Evolutionary conservation across 2,888 invertebrate species (phyloP), one percentile per base, ranked within the genome.

Genomic region (Cataglyphis cursor): DNA sequence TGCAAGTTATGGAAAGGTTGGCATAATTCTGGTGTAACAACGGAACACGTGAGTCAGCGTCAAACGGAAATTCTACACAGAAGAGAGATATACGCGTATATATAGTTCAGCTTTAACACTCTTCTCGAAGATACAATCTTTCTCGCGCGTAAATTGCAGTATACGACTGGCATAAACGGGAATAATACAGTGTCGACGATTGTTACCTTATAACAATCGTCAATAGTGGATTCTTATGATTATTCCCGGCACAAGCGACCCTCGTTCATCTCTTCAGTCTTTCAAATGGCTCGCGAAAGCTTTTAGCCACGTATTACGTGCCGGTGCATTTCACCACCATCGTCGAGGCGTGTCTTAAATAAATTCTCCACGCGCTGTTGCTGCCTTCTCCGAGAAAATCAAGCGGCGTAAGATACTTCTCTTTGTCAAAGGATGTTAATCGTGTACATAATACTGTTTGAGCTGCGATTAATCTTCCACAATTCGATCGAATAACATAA

Each of bases 371-470:
- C 10, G 38, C 62, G 57, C 65, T 61, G 28, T 44, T 5, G n/a
- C 31, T 48, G 35, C n/a, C 18, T 84, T 54, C 57, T 59, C 62
- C 57, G 65, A 51, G 66, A 82, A 73, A 81, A 83, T 81, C 75
- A 81, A 68, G 48, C 54, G 72, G 59, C 81, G 44, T 57, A 73
- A 80, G 82, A 66, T 57, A 87, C 0, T 2, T 51, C 8, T 51
- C 75, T 80, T 75, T 83, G 83, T 86, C 88, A 62, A 74, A 38
- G 66, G 54, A 38, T 59, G 75, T 61, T 61, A 72, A 82, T 59
- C 65, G 83, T 24, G 68, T 72, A 59, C 72, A n/a, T 12, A 61
- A 31, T 12, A 1, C 48, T 24, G 62, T 8, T 73, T 8, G 51
- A 18, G 18, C 1, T 21, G 21, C 21, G 3, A 0, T 64, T 44